Conservation (phyloP, 2,113 vertebrate species). For the Sylvia atricapilla region DNA sequence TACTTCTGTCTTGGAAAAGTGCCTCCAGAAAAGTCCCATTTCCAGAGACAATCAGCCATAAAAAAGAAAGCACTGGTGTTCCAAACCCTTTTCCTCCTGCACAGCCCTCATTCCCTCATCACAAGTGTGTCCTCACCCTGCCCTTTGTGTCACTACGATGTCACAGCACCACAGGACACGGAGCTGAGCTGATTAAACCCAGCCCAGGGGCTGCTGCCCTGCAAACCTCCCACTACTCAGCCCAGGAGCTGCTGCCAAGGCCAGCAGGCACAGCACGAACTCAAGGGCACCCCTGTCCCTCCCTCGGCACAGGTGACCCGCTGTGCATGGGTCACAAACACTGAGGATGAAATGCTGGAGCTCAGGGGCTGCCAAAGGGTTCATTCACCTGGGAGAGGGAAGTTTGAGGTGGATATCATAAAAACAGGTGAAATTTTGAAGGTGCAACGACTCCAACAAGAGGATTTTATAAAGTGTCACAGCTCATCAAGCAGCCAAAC, state of each 20-base stretch:
- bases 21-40: background rate
- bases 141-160: fast-evolving
- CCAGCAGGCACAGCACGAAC: fast-evolving
- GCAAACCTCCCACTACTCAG: background rate
- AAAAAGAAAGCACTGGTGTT: background rate
- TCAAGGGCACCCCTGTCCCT: background rate
- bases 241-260: background rate
- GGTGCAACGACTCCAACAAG: fast-evolving
- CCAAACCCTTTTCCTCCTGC: background rate
- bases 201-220: fast-evolving
- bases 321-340: fast-evolving
- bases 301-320: fast-evolving
- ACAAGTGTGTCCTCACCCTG: background rate
- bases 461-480: background rate
- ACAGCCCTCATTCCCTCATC: background rate
- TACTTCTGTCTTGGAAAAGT: background rate
- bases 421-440: background rate
- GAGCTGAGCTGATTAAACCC: background rate
- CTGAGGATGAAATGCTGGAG: fast-evolving
- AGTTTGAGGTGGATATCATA: background rate
- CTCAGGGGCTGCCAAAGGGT: background rate
- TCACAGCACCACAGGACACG: fast-evolving
- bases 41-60: background rate
- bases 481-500: background rate
- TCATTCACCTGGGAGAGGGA: background rate